Percentiles rank a stretch among this genome's conserved stretches.
Conservation (phyloP, 1,140 invertebrate genomes). For the Euwallacea similis region DNA sequence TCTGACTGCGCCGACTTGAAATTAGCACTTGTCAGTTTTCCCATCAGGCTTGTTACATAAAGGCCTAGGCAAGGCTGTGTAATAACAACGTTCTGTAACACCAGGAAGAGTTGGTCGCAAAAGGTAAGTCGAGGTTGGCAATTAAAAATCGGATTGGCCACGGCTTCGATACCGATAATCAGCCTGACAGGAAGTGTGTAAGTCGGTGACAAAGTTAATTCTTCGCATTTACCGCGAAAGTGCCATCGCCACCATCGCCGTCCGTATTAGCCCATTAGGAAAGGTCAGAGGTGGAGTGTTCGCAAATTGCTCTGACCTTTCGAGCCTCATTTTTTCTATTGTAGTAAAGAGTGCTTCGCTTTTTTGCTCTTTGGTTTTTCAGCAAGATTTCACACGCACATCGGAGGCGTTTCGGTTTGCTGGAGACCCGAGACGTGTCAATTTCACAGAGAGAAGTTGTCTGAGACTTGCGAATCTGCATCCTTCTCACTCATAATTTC, state of each 20-base stretch:
- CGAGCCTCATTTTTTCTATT: too few species aligned
- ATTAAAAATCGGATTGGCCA: neutral
- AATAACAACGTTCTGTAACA: slow-evolving; percentile 20
- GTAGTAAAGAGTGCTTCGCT: neutral
- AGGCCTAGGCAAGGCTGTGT: slow-evolving; percentile 14
- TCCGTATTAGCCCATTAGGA: neutral
- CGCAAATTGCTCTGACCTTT: neutral
- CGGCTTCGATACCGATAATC: neutral
- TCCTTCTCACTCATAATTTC: too few species aligned
- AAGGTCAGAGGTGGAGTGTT: neutral
- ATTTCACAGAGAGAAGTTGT: too few species aligned
- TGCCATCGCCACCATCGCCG: neutral
- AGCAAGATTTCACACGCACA: too few species aligned
- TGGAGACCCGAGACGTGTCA: too few species aligned
- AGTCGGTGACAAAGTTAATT: neutral
- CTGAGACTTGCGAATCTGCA: too few species aligned
- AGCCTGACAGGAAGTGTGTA: neutral
- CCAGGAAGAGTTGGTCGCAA: slow-evolving; percentile 14
- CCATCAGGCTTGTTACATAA: neutral
- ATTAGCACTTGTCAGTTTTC: slow-evolving; percentile 18
- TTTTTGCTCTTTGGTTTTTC: neutral
- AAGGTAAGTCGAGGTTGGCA: slow-evolving; percentile 25
- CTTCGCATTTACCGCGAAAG: neutral
- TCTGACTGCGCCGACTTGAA: slow-evolving; percentile 7
- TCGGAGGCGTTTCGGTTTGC: too few species aligned